Percentiles rank a stretch among this genome's conserved stretches.
phyloP scores from a whole-genome alignment of 2,888 invertebrate genomes.

The Leptogaster cylindrica region DNA sequence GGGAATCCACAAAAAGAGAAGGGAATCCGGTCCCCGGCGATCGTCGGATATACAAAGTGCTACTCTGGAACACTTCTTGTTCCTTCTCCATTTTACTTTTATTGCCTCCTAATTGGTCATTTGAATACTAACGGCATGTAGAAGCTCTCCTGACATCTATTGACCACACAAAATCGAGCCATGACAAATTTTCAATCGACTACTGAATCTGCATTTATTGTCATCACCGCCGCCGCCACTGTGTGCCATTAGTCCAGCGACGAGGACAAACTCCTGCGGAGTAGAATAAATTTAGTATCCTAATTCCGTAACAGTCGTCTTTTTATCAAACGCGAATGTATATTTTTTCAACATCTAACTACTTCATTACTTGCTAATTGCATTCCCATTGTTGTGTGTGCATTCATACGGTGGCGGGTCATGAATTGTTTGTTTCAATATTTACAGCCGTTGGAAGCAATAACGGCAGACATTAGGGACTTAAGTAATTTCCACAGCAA shows the following conservation, averaged over 20 bases:
- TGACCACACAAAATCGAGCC: neutral
- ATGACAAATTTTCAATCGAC: neutral
- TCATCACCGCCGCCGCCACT: too few relatives aligned
- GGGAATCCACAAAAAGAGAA: neutral
- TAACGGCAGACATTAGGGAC: neutral
- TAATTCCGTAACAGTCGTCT: too few relatives aligned
- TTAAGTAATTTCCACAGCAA: neutral
- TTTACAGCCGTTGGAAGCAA: neutral
- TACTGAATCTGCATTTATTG: neutral
- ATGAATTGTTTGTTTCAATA: neutral
- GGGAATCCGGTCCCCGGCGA: neutral
- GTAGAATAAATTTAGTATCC: too few relatives aligned
- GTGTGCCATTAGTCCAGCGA: too few relatives aligned
- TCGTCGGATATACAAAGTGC: neutral
- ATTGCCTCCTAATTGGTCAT: neutral
- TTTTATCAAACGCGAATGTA: too few relatives aligned
- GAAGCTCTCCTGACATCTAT: neutral
- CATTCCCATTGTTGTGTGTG: too few relatives aligned
- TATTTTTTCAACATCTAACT: too few relatives aligned
- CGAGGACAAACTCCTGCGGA: too few relatives aligned
- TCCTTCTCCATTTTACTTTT: neutral
- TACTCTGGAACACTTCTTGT: neutral
- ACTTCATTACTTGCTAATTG: neutral
- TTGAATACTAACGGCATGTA: neutral
- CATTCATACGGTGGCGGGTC: neutral